Conservation (phyloP, 2,113 vertebrate genomes). For the Colinus virginianus region DNA sequence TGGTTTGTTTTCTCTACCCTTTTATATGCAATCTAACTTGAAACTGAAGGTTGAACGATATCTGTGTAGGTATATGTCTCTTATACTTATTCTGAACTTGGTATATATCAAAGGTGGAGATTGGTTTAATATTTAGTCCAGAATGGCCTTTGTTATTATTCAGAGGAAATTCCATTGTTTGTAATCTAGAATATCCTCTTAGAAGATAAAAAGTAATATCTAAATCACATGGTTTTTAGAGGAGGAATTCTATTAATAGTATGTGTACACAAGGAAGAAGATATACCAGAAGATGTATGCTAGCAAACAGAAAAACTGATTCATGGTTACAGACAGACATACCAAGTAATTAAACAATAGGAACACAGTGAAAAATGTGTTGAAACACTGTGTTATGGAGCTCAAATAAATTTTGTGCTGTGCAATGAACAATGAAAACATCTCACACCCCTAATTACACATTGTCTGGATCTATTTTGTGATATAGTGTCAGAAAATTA, state of each 20-base stretch:
- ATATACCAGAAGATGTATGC: background rate
- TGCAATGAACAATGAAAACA: background rate
- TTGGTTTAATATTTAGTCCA: too few species aligned
- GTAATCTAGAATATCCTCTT: background rate
- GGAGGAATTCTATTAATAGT: background rate
- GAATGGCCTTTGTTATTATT: too few species aligned
- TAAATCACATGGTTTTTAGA: background rate
- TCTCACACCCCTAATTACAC: background rate
- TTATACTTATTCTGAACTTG: too few species aligned
- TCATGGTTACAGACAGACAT: background rate
- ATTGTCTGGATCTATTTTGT: background rate
- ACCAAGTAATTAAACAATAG: background rate
- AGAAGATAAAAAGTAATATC: background rate
- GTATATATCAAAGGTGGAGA: too few species aligned
- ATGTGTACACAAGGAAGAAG: background rate
- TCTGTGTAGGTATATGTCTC: too few species aligned
- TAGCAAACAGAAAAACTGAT: background rate
- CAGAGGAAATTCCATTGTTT: too few species aligned
- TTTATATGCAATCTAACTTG: too few species aligned
- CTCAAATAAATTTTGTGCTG: background rate
- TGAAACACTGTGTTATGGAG: background rate
- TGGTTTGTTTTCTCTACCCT: too few species aligned
- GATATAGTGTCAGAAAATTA: background rate
- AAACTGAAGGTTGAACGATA: too few species aligned
- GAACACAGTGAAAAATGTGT: background rate